These are phyloP conservation scores for Synergus umbraculus DNA, from an alignment of 2,888 invertebrate genomes.

Conservation along the genomic window DNA sequence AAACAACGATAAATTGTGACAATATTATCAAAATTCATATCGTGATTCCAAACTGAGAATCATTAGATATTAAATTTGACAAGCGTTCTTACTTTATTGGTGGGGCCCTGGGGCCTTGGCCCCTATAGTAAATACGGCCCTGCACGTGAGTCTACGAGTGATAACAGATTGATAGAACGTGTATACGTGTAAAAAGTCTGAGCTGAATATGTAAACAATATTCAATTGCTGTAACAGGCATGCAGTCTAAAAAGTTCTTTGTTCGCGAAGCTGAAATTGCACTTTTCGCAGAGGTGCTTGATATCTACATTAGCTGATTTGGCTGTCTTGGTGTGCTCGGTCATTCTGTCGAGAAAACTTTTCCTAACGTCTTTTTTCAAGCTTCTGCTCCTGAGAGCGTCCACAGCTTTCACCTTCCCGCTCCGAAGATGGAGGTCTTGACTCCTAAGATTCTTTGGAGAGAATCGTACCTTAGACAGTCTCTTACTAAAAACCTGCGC, in stretches of 20 bases:
- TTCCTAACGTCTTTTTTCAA: not conserved
- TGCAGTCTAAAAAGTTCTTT: slow-evolving; percentile 50
- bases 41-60: no score
- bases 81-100: no score
- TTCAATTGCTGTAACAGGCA: slow-evolving; percentile 35
- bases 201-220: not conserved
- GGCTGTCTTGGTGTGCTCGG: not conserved
- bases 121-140: no score
- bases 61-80: no score
- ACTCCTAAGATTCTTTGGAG: slow-evolving; percentile 62
- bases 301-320: slow-evolving; percentile 53
- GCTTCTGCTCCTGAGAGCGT: not conserved
- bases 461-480: slow-evolving; percentile 11
- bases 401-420: slow-evolving; percentile 58
- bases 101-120: no score
- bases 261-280: slow-evolving; percentile 62
- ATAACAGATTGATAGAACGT: not conserved
- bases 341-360: slow-evolving; percentile 40
- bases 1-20: no score
- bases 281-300: slow-evolving; percentile 65
- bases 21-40: no score
- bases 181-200: not conserved
- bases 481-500: not conserved
- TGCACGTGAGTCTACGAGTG: not conserved
- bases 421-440: slow-evolving; percentile 62